Evolutionary conservation across 2,797 vertebrate species (phyloP), one percentile per base, ranked within the genome.

Genomic region (Ceryle rudis): DNA sequence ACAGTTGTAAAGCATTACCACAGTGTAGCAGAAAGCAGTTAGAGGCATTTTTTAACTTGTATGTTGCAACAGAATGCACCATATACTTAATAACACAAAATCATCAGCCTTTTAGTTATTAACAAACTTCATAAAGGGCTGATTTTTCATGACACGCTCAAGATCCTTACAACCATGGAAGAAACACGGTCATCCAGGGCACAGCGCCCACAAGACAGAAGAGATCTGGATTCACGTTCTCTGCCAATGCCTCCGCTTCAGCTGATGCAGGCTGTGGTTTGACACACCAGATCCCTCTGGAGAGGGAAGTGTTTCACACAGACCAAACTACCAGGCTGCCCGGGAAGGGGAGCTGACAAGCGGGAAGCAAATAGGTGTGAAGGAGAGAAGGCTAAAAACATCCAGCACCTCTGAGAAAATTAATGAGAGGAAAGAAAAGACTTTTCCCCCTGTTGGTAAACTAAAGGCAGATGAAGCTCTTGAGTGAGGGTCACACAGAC

Each of bases 101-200:
- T 1, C 10, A 19, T 2, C 8, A 89, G 9, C 5, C 11, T 74
- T 77, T 41, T 11, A 54, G 14, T 33, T 66, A 64, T n/a, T 82
- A 57, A n/a, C 55, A 65, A 80, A 75, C 35, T 47, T 72, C 10
- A 41, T 41, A 41, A 41, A 41, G 41, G 41, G 41, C 41, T 41
- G 41, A 41, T 41, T 41, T 41, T 14, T 41, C 41, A 20, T 6
- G 7, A 37, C 47, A 15, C 1, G 6, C 49, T 74, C 44, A 65
- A 49, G 54, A 74, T 28, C 41, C 29, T 80, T 46, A 58, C 11
- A 67, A 9, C 35, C 16, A 35, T 17, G 17, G 9, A 52, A 95
- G 61, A 4, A 33, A 29, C 3, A 10, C 0, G 6, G 37, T 26
- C 39, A 28, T 2, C 39, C 5, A 54, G 21, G 21, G 25, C 10